These are phyloP conservation scores for Entelurus aequoreus DNA, from an alignment of 2,113 vertebrate species.

Conservation along the genomic window DNA sequence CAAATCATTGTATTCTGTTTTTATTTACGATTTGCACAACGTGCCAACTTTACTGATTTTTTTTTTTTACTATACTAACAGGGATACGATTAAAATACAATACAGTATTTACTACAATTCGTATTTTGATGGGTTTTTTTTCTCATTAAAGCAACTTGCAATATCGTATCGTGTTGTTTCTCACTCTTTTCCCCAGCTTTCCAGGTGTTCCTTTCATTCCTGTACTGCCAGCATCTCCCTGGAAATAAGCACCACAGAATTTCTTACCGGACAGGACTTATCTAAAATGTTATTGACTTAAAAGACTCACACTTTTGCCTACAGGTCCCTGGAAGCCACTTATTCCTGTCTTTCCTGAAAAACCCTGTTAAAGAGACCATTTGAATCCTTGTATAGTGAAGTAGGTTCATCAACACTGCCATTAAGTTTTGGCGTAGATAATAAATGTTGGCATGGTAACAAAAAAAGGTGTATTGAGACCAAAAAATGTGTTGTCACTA, in stretches of 20 bases:
- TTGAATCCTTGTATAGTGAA: too few species aligned
- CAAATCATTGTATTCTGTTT: too few species aligned
- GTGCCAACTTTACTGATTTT: too few species aligned
- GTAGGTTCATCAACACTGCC: too few species aligned
- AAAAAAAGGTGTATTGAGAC: not conserved
- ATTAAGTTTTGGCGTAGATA: not conserved
- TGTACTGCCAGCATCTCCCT: constrained; percentile 64
- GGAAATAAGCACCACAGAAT: not conserved
- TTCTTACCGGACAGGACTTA: not conserved
- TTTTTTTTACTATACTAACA: not conserved
- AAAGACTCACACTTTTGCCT: constrained; percentile 63
- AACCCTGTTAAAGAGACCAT: constrained; percentile 48
- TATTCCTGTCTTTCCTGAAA: constrained; percentile 59
- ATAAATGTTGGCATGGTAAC: not conserved
- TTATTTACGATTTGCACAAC: too few species aligned
- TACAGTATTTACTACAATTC: not conserved
- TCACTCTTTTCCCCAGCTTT: constrained; percentile 57
- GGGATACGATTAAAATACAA: not conserved
- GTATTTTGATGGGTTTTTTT: not conserved
- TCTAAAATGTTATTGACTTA: not conserved
- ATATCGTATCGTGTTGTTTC: constrained; percentile 9
- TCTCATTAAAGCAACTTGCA: fast-evolving
- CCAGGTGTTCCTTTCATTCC: constrained; percentile 58
- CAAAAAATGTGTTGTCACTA: not conserved
- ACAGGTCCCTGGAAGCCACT: constrained; percentile 67